Evolutionary conservation across 2,888 invertebrate genomes (phyloP), one percentile per base, ranked within the genome.

Genomic region (Emmelina monodactyla): DNA sequence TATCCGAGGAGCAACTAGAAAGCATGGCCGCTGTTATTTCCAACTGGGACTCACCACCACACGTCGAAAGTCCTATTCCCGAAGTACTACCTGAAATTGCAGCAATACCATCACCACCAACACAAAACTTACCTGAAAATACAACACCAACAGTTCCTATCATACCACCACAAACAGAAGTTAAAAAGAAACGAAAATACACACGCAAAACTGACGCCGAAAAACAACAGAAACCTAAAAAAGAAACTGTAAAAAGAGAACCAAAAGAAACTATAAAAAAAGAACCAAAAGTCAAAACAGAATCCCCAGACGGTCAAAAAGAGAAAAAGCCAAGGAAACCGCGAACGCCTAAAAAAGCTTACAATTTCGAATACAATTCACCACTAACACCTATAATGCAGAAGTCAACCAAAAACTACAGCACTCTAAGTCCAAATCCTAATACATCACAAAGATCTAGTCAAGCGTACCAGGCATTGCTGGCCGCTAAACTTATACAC

Each of bases 31-130:
- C 63, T 16, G 49, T 66, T 2, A 38, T 76, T 2, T 66, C 71
- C 1, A 66, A 58, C 36, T 78, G 72, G 69, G 68, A 75, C 1
- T 69, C 76, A 0, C 70, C 69, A 3, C 66, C 69, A 2, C 68
- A 71, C 36, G 44, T 43, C 3, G 54, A 58, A 19, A 60, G 57
- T 22, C 35, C 35, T 2, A 42, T 30, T 32, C 39, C 36, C 6
- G 14, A 25, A 11, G 38, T 30, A 12, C 43, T 38, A 7, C 15
- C 36, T 32, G 48, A 49, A 25, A 42, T 49, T 6, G 54, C 51
- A 4, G 7, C 33, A 28, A 32, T 28, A 33, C 30, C 22, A 16
- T n/a, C 14, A 15, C 3, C 11, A 1, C 32, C 32, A n/a, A 13
- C 37, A 13, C 13, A 30, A 13, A 29, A 7, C 25, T 32, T 31